These are phyloP conservation scores for Spinus olivaceus DNA, from an alignment of 2,797 vertebrate genomes.

Conservation along the genomic window DNA sequence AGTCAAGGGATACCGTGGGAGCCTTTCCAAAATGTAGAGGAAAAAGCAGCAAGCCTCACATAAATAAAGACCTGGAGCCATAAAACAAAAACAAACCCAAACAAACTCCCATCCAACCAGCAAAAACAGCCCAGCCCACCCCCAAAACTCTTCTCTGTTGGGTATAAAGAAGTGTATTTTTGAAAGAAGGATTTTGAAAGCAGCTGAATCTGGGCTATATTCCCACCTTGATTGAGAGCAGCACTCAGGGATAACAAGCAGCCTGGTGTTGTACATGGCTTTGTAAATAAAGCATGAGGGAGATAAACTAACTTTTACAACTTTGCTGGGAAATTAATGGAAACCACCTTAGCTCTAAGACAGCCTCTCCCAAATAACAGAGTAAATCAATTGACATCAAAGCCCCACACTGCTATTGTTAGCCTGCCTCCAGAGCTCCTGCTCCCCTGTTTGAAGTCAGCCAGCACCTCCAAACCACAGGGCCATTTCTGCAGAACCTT, in stretches of 20 bases:
- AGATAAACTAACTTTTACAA: conserved; percentile 14
- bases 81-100: neutral
- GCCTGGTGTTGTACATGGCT: neutral
- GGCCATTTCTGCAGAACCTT: neutral
- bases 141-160: neutral
- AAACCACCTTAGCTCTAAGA: conserved; percentile 22
- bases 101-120: neutral
- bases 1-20: neutral
- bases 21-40: neutral
- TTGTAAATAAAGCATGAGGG: conserved; percentile 30
- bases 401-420: conserved; percentile 39
- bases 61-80: neutral
- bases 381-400: conserved; percentile 40
- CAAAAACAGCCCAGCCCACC: accelerated
- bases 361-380: conserved; percentile 14
- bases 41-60: neutral
- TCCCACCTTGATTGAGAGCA: neutral
- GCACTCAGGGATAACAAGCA: neutral
- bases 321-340: conserved; percentile 42
- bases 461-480: conserved; percentile 18
- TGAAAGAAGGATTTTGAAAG: neutral
- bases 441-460: conserved; percentile 18
- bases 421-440: conserved; percentile 11
- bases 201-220: neutral
- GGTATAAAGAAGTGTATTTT: neutral